Evolutionary conservation across 1,140 invertebrate genomes (phyloP).

Genomic region (Vanessa tameamea): DNA sequence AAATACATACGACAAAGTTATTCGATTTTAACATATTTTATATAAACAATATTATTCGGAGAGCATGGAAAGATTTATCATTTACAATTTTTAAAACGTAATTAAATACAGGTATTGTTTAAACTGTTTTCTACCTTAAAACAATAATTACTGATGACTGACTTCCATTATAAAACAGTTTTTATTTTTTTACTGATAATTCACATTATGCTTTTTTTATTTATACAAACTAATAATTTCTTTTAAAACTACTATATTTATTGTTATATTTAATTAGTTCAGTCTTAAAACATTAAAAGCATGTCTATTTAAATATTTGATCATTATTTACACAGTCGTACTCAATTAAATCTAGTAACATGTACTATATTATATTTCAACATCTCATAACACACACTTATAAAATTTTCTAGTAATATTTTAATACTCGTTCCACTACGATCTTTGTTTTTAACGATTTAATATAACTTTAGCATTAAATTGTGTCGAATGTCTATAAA

Average conservation of each 20-base stretch:
- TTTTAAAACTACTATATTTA: slow-evolving; percentile 40
- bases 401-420: slow-evolving; percentile 15
- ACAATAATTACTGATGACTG: too few species aligned
- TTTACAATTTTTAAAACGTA: too few species aligned
- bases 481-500: slow-evolving; percentile 14
- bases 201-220: neutral
- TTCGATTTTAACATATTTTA: too few species aligned
- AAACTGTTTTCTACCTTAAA: too few species aligned
- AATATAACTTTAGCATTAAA: slow-evolving; percentile 8
- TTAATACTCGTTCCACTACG: slow-evolving; percentile 17
- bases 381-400: neutral
- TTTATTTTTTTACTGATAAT: neutral
- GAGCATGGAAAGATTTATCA: too few species aligned
- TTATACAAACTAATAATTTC: slow-evolving; percentile 27
- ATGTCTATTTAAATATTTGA: slow-evolving; percentile 2
- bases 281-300: slow-evolving; percentile 15
- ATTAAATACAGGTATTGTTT: too few species aligned
- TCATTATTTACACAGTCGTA: slow-evolving; percentile 11
- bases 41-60: too few species aligned
- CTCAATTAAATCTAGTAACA: neutral
- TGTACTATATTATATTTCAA: neutral
- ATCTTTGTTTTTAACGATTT: slow-evolving; percentile 6
- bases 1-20: too few species aligned
- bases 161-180: too few species aligned
- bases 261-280: slow-evolving; percentile 2